phyloP scores from a whole-genome alignment of 2,888 invertebrate species.

The Salticus scenicus region DNA sequence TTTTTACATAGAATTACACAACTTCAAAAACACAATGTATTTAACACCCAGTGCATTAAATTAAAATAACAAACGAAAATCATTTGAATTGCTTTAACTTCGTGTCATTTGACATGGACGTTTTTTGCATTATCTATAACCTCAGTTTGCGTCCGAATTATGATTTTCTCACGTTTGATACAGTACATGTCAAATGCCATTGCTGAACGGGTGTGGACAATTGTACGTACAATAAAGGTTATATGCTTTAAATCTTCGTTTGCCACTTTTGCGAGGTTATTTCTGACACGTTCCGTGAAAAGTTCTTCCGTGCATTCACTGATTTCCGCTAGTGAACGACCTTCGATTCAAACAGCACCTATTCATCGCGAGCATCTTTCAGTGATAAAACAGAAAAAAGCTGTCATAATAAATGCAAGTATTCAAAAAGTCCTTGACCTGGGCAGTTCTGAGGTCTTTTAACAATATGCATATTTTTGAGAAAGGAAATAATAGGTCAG shows the following conservation, averaged over 20 bases:
- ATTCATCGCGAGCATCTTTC: constrained; percentile 1
- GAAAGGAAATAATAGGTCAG: too few species aligned
- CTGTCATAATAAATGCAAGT: background rate
- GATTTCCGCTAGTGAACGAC: background rate
- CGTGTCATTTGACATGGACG: background rate
- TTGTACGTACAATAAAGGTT: background rate
- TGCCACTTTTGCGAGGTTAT: background rate
- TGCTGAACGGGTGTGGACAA: background rate
- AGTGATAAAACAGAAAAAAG: background rate
- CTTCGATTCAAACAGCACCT: background rate
- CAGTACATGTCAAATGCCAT: background rate
- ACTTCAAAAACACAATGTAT: too few species aligned
- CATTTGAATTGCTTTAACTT: too few species aligned
- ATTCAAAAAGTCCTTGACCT: background rate
- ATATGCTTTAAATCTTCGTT: background rate
- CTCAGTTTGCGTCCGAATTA: background rate
- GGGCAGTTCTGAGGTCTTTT: background rate
- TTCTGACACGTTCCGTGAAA: constrained; percentile 6
- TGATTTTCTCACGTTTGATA: background rate
- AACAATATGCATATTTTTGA: too few species aligned
- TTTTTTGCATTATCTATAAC: background rate
- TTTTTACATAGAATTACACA: too few species aligned
- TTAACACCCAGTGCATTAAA: too few species aligned
- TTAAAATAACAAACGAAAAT: too few species aligned
- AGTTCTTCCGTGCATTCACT: background rate